These are phyloP conservation scores for Microcebus griseorufus DNA, from an alignment of 2,113 vertebrate species.

Conservation along the genomic window DNA sequence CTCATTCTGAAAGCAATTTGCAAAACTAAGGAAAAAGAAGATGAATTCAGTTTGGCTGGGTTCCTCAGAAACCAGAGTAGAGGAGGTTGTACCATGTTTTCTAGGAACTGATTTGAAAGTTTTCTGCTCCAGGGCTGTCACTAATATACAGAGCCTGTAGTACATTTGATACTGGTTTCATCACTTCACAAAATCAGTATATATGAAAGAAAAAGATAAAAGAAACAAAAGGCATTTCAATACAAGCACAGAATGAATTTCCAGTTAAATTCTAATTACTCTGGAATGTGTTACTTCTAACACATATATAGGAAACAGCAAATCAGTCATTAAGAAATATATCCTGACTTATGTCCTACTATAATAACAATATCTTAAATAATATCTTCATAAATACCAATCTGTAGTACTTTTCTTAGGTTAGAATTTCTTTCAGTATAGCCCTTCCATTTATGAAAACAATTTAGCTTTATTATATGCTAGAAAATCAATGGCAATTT, in stretches of 20 bases:
- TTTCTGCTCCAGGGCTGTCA: not conserved
- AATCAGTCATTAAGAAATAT: not conserved
- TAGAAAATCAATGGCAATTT: not conserved
- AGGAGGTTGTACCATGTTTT: not conserved
- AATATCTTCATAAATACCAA: not conserved
- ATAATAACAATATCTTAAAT: constrained; percentile 23
- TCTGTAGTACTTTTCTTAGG: not conserved
- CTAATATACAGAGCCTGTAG: not conserved
- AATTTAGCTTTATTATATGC: not conserved
- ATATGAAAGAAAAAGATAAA: constrained; percentile 28
- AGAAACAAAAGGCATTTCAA: not conserved
- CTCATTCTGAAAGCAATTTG: constrained; percentile 25
- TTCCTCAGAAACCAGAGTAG: constrained; percentile 14
- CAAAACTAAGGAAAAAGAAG: constrained; percentile 25
- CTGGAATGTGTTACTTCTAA: not conserved
- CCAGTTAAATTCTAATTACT: not conserved
- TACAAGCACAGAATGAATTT: not conserved
- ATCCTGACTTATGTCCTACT: not conserved
- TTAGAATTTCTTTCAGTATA: not conserved
- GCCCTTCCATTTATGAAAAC: not conserved
- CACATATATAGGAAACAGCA: not conserved
- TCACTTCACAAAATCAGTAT: constrained; percentile 10
- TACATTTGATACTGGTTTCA: not conserved
- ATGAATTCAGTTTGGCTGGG: not conserved
- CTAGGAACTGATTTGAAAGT: constrained; percentile 1